Evolutionary conservation across 2,113 vertebrate genomes (phyloP).

Genomic region (Neodontobutis hainanensis): DNA sequence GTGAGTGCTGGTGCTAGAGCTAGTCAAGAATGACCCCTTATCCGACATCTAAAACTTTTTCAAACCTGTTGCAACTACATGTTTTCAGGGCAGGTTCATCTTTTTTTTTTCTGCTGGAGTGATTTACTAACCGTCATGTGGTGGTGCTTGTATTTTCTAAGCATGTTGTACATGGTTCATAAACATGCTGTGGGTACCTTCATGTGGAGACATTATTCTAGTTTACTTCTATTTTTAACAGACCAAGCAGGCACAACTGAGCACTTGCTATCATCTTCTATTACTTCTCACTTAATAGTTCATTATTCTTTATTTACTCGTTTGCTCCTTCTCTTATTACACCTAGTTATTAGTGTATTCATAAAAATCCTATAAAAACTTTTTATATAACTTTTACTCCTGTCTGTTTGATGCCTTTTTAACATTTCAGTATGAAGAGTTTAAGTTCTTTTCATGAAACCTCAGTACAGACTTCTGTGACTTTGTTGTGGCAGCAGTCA

Average conservation of each 20-base stretch:
- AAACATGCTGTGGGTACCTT: conserved; percentile 49
- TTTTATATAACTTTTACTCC: neutral
- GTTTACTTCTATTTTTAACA: conserved; percentile 54
- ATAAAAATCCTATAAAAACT: neutral
- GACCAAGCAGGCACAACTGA: conserved; percentile 35
- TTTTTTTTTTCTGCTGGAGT: conserved; percentile 19
- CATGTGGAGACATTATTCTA: conserved; percentile 73
- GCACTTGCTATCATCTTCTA: conserved; percentile 17
- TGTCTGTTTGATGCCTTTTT: conserved; percentile 20
- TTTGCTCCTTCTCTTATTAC: neutral
- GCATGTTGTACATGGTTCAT: conserved; percentile 38
- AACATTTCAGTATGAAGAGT: neutral
- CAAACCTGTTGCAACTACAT: conserved; percentile 5
- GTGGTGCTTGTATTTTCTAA: conserved; percentile 50
- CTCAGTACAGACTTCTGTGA: conserved; percentile 34
- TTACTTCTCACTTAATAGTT: neutral
- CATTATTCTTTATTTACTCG: neutral
- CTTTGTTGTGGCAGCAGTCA: conserved; percentile 63
- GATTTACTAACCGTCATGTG: conserved; percentile 47
- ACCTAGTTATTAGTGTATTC: conserved; percentile 7
- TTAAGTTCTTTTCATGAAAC: conserved; percentile 21
- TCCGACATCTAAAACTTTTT: conserved; percentile 16
- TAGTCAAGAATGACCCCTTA: conserved; percentile 18
- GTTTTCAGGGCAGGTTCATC: conserved; percentile 26
- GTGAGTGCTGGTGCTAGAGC: conserved; percentile 24